Evolutionary conservation across 2,797 vertebrate species (phyloP).

Genomic region (Acanthurus lineatus): DNA sequence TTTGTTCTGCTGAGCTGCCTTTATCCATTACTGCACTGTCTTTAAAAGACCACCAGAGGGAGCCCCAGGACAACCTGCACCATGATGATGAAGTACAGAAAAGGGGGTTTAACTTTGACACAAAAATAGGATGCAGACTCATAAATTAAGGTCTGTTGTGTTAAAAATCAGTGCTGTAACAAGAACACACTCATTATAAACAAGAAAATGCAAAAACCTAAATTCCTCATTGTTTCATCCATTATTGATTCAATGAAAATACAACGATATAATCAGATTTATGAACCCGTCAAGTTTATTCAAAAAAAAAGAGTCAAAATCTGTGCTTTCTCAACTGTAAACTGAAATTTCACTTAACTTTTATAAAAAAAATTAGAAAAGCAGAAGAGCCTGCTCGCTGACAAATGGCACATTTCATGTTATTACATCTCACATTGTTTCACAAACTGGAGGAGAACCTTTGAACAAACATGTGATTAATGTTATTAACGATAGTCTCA

Average conservation of each 20-base stretch:
- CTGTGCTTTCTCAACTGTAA: slow-evolving; percentile 5
- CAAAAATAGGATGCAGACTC: no score
- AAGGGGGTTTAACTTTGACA: no score
- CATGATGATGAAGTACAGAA: neutral
- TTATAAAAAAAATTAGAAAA: no score
- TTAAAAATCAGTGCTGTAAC: neutral
- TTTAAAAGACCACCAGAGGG: slow-evolving; percentile 27
- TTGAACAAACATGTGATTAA: no score
- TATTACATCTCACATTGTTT: neutral
- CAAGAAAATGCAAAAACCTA: neutral
- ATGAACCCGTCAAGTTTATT: slow-evolving; percentile 1
- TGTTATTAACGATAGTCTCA: no score
- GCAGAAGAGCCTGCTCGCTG: neutral
- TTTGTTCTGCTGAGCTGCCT: neutral
- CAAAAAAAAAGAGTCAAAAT: neutral
- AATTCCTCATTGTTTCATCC: neutral
- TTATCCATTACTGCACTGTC: neutral
- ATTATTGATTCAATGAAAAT: neutral
- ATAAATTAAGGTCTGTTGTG: no score
- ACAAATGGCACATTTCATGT: neutral
- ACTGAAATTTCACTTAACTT: neutral
- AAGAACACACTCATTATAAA: neutral
- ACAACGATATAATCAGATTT: neutral
- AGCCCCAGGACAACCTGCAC: neutral
- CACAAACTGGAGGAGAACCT: no score